Percentiles rank a stretch among this genome's conserved stretches.
Conservation (phyloP, 1,140 invertebrate genomes). For the Eupristina koningsbergeri region DNA sequence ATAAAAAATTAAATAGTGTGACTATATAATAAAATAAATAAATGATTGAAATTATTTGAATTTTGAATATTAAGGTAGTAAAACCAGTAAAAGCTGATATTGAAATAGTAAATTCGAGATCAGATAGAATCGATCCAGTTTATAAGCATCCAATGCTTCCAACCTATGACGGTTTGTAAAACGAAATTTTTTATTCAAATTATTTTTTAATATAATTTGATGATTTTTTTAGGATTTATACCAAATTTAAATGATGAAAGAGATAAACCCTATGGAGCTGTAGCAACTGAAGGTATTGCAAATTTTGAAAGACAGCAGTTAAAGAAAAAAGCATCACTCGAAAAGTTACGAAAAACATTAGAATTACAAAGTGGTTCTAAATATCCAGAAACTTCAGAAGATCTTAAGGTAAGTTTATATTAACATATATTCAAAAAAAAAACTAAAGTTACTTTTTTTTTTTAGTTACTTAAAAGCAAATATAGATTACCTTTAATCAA, state of each 20-base stretch:
- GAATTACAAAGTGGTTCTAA: slow-evolving; percentile 75
- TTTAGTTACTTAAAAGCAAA: slow-evolving; percentile 76
- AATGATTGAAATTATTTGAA: background rate
- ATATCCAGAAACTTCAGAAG: slow-evolving; percentile 75
- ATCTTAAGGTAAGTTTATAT: slow-evolving; percentile 75
- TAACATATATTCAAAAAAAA: background rate
- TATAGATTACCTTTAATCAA: slow-evolving; percentile 79
- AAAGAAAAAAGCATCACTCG: slow-evolving; percentile 72
- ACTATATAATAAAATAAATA: background rate
- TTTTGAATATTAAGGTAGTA: slow-evolving; percentile 63
- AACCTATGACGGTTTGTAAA: slow-evolving; percentile 77
- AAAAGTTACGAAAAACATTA: slow-evolving; percentile 73
- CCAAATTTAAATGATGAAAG: slow-evolving; percentile 76
- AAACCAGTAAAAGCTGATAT: slow-evolving; percentile 77
- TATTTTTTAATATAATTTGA: slow-evolving; percentile 3
- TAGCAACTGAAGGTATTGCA: slow-evolving; percentile 79
- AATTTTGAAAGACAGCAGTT: slow-evolving; percentile 78
- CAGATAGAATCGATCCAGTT: slow-evolving; percentile 76
- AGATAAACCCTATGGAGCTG: slow-evolving; percentile 79
- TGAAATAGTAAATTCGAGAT: slow-evolving; percentile 77
- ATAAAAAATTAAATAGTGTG: background rate
- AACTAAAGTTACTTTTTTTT: background rate
- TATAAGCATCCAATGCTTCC: slow-evolving; percentile 81
- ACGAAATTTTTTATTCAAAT: background rate
- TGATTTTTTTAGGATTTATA: slow-evolving; percentile 76